Evolutionary conservation across 2,113 vertebrate genomes (phyloP).

Genomic region (Otolemur garnettii): DNA sequence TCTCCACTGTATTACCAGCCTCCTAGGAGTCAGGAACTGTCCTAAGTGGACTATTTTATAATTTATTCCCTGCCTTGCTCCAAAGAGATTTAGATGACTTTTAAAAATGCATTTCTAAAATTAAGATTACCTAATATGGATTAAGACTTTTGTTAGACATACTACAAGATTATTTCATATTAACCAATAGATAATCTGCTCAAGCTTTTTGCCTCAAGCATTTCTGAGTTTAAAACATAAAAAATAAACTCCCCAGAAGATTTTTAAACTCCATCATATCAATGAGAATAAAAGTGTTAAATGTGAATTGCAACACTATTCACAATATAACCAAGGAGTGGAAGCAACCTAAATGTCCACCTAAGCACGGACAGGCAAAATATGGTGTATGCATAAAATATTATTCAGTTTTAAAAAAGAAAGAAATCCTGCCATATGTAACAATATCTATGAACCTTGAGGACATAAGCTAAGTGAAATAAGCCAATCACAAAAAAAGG

Average conservation of each 20-base stretch:
- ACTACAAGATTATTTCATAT: background rate
- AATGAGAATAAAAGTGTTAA: background rate
- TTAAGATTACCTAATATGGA: background rate
- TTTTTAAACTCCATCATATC: background rate
- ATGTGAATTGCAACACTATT: background rate
- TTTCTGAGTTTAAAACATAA: slow-evolving; percentile 10
- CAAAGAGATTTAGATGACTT: background rate
- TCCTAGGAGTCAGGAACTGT: background rate
- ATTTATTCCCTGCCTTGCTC: background rate
- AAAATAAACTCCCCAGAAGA: slow-evolving; percentile 20
- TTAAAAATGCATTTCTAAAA: background rate
- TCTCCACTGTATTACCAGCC: background rate
- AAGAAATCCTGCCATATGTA: background rate
- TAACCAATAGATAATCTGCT: slow-evolving; percentile 23
- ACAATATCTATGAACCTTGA: background rate
- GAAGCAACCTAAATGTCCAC: background rate
- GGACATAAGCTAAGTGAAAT: background rate
- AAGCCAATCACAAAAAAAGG: background rate
- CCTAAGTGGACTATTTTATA: background rate
- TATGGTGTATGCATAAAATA: too few species aligned
- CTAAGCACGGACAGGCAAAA: background rate
- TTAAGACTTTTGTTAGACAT: background rate
- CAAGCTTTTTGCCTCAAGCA: background rate
- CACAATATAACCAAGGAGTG: background rate
- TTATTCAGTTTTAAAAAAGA: background rate